Base-by-base conservation (phyloP, 1,140 invertebrate species). In the Drosophila tani region DNA sequence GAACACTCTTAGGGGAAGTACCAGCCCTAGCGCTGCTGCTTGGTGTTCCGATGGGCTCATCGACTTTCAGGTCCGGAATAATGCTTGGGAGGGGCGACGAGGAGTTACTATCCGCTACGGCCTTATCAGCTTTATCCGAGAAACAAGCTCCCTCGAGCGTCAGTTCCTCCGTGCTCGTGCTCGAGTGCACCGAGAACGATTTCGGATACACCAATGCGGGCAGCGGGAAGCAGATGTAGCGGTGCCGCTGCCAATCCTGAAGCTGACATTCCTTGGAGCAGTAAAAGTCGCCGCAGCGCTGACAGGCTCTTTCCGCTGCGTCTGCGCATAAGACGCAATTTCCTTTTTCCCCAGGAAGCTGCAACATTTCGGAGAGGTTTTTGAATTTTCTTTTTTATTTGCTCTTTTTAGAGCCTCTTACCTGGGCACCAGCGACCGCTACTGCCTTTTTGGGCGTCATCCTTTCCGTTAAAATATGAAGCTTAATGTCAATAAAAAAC, bases 251-350 rank as follows among this genome's bases (percentile, higher is more conserved):
- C 84, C 84, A 88, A 49, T 88, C 86, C 17, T 51, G 27, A 0
- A 55, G 55, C 35, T 88, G 84, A 8, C 84, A 88, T 5, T 73
- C 51, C n/a, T 46, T 63, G n/a, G 69, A 68, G n/a, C 84, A 88
- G 62, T 88, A 88, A 19, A 82, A 88, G 46, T 91, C 86, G 0
- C 86, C 86, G 29, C 84, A 88, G 3, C 86, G 55, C 63, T 88
- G 86, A 12, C 84, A 88, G 49, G 41, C 53, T 3, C 60, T 40
- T n/a, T 38, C 43, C 1, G 79, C 47, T 59, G 27, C 24, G 24
- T 4, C n/a, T 40, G 50, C 24, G 35, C 83, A 82, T 1, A 55
- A 14, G 15, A 87, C 79, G 38, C 82, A 86, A 8, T 47, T 66
- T 70, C 67, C 67, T 47, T 56, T 70, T 29, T 8, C 32, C 14